These are phyloP conservation scores for Reticulitermes lucifugus DNA, from an alignment of 2,888 invertebrate species.

Conservation along the genomic window DNA sequence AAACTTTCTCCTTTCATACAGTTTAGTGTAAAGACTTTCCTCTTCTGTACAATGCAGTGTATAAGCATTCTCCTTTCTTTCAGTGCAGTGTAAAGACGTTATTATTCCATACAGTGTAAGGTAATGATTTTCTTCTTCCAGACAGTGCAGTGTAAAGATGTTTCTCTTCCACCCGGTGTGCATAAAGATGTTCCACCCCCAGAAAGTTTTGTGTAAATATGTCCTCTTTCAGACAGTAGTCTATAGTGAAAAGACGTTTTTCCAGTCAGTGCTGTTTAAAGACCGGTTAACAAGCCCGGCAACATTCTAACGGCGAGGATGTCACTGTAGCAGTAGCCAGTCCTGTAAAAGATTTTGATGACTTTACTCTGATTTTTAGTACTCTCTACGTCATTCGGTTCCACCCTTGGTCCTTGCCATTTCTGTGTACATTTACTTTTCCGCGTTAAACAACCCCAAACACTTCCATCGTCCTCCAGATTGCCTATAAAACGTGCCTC, in stretches of 20 bases:
- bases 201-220: too few relatives aligned
- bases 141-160: too few relatives aligned
- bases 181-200: neutral
- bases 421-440: neutral
- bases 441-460: conserved; percentile 17
- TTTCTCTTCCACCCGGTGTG: too few relatives aligned
- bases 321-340: neutral
- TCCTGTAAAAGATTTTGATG: conserved; percentile 13
- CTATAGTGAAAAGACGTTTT: neutral
- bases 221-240: too few relatives aligned
- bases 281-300: neutral
- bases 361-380: neutral
- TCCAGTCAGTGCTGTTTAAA: neutral
- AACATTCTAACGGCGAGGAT: neutral
- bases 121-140: too few relatives aligned
- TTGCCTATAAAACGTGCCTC: neutral
- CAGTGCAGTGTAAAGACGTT: too few relatives aligned
- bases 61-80: too few relatives aligned
- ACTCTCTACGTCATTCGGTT: neutral
- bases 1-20: too few relatives aligned
- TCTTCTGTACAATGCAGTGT: too few relatives aligned
- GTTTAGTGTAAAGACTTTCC: too few relatives aligned
- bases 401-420: neutral
- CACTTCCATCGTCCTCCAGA: neutral
- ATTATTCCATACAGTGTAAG: too few relatives aligned